These are phyloP conservation scores for Hoplostethus mediterraneus DNA, from an alignment of 2,797 vertebrate species.

Conservation along the genomic window DNA sequence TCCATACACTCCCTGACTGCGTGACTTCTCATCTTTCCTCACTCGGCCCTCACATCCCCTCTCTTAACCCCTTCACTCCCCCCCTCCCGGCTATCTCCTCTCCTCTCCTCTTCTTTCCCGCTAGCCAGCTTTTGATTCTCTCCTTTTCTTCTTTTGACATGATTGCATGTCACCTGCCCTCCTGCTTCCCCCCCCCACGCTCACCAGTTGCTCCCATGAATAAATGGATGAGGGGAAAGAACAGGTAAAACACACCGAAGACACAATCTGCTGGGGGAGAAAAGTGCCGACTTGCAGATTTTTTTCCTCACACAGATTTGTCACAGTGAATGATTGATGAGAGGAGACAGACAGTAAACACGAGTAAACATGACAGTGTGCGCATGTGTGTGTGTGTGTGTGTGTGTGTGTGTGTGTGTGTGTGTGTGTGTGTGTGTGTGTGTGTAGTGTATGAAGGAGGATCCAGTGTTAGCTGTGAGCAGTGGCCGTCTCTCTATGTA, in stretches of 20 bases:
- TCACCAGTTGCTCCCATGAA: constrained; percentile 65
- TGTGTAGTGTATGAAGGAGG: neutral
- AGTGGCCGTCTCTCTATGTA: constrained; percentile 61
- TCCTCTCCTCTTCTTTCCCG: neutral
- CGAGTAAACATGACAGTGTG: constrained; percentile 56
- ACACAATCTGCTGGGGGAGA: constrained; percentile 64
- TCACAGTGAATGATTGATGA: constrained; percentile 82
- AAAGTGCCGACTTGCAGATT: constrained; percentile 82
- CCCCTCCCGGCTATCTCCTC: no score
- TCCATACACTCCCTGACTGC: neutral
- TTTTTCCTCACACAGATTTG: constrained; percentile 75
- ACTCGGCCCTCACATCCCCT: constrained; percentile 1
- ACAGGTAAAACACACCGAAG: constrained; percentile 56
- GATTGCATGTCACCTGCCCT: constrained; percentile 30
- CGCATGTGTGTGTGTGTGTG: constrained; percentile 29
- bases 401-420: constrained; percentile 24
- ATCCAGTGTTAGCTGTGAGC: constrained; percentile 19
- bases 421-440: neutral
- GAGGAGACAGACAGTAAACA: constrained; percentile 58
- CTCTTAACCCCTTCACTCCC: neutral
- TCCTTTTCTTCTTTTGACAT: neutral
- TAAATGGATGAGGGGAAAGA: constrained; percentile 61
- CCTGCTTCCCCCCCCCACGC: constrained; percentile 13
- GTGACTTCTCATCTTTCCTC: neutral
- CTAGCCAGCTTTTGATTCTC: neutral